Evolutionary conservation across 1,140 invertebrate genomes (phyloP).

Genomic region (Muscidifurax raptorellus): DNA sequence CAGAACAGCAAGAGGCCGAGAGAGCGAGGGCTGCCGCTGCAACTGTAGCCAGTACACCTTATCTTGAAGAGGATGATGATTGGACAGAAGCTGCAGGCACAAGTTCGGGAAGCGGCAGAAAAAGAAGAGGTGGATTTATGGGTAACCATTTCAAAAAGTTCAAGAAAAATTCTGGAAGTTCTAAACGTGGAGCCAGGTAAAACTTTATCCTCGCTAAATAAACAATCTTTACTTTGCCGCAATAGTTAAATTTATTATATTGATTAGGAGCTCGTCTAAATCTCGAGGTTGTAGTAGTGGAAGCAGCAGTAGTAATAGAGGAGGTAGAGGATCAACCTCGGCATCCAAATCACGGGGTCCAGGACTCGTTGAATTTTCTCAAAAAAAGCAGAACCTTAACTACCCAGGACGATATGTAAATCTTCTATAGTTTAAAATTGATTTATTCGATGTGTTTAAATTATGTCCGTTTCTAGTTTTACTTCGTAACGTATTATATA

Average conservation of each 20-base stretch:
- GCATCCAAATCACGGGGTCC: slow-evolving; percentile 51
- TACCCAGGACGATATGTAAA: slow-evolving; percentile 62
- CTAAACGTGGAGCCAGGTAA: slow-evolving; percentile 56
- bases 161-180: slow-evolving; percentile 56
- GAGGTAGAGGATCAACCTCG: slow-evolving; percentile 39
- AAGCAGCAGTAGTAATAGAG: slow-evolving; percentile 42
- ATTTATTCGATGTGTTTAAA: slow-evolving; percentile 36
- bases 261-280: background rate
- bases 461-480: background rate
- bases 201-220: slow-evolving; percentile 16
- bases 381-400: slow-evolving; percentile 61
- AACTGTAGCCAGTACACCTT: slow-evolving; percentile 1
- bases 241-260: background rate
- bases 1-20: slow-evolving; percentile 28
- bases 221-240: background rate
- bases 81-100: slow-evolving; percentile 57
- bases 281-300: background rate
- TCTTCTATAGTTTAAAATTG: slow-evolving; percentile 47
- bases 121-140: slow-evolving; percentile 40
- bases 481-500: slow-evolving; percentile 30
- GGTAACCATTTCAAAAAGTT: slow-evolving; percentile 61
- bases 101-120: slow-evolving; percentile 30
- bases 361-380: slow-evolving; percentile 65
- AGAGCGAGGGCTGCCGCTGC: slow-evolving; percentile 10
- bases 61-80: slow-evolving; percentile 51